Base-by-base conservation (phyloP, 2,797 vertebrate genomes). In the Hyperoplus immaculatus region DNA sequence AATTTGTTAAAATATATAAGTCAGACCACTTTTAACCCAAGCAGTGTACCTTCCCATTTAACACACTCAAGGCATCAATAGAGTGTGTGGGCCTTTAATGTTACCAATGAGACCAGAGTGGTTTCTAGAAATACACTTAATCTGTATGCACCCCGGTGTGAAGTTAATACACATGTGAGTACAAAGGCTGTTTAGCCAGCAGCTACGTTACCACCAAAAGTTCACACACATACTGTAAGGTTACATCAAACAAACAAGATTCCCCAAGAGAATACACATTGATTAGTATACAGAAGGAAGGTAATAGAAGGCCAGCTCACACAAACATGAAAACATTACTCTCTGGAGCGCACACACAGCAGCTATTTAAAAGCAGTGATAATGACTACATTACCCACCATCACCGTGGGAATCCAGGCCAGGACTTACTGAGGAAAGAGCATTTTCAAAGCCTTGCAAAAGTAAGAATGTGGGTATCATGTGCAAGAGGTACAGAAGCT, bases 331-430 rank as follows among this genome's bases (percentile, higher is more conserved):
- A 73, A 55, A 68, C 58, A 76, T 14, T 39, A 54, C 62, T 71
- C 87, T 70, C 80, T 51, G 7, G 87, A 87, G 83, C 82, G 66
- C 42, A 4, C 3, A 78, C 64, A 79, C 42, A 60, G 78, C 71
- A 74, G 78, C 72, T 83, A 85, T 77, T 87, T 80, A 77, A 82
- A 87, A 62, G 72, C 71, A 36, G 55, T 36, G 62, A 81, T 90
- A 86, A 89, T 89, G 82, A 80, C 87, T 89, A 73, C 84, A 75
- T 80, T 77, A 80, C 64, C 62, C 80, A 65, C 58, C 63, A 75
- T 69, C 56, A n/a, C 76, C 3, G 8, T 76, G 75, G 85, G 36
- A 86, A 77, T 83, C 57, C 12, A 6, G 78, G 55, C 58, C 58
- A 2, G 75, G 86, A 86, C 47, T 54, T 62, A 41, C 42, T 13